phyloP scores from a whole-genome alignment of 2,888 invertebrate species.

The Myathropa florea region DNA sequence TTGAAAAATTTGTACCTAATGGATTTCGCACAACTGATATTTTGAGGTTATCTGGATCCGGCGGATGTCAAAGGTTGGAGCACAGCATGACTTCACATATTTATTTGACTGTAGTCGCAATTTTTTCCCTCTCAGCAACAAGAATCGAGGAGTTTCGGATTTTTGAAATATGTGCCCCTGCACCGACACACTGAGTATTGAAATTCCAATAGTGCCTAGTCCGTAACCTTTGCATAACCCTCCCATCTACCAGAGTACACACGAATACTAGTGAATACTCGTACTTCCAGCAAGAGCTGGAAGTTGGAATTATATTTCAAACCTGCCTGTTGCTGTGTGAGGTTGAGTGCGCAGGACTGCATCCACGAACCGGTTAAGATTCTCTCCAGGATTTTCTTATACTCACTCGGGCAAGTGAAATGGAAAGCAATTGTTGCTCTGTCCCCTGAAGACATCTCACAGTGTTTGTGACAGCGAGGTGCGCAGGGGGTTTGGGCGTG shows the following conservation, averaged over 20 bases:
- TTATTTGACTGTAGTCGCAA: not conserved
- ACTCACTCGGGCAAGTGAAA: slow-evolving; percentile 57
- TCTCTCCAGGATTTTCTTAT: not conserved
- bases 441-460: slow-evolving; percentile 30
- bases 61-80: not conserved
- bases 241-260: not conserved
- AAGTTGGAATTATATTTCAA: not conserved
- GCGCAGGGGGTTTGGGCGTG: slow-evolving; percentile 56
- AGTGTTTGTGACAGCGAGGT: slow-evolving; percentile 18
- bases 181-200: not conserved
- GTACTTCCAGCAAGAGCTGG: not conserved
- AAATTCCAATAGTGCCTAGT: slow-evolving; percentile 18
- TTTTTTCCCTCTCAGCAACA: not conserved
- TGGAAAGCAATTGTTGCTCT: slow-evolving; percentile 69
- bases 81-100: not conserved
- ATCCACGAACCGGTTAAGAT: slow-evolving; percentile 53
- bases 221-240: slow-evolving; percentile 40
- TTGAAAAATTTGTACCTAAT: not conserved
- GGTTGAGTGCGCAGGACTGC: slow-evolving; percentile 37
- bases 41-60: not conserved
- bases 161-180: not conserved
- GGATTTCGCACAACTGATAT: slow-evolving; percentile 1
- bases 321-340: slow-evolving; percentile 60
- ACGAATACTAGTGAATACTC: not conserved
- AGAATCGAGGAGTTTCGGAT: not conserved